A percentile compares a stretch with the other conserved stretches of the same genome.
These are phyloP conservation scores for Byasa hedistus DNA, from an alignment of 2,888 invertebrate species.

Conservation along the genomic window DNA sequence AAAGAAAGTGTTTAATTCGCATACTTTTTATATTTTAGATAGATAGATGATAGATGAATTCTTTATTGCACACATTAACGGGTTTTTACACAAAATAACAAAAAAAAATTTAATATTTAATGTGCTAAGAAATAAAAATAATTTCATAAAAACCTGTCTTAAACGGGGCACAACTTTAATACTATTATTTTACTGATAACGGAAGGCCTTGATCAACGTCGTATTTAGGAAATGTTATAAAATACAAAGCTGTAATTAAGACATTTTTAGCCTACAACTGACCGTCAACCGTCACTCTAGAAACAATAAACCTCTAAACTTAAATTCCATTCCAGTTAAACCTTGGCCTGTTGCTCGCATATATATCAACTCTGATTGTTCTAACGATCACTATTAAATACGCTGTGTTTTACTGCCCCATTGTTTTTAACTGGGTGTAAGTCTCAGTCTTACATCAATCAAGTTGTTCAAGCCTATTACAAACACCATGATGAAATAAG, in stretches of 20 bases:
- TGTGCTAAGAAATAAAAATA: no score
- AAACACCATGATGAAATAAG: no score
- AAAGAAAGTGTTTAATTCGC: no score
- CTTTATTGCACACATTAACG: no score
- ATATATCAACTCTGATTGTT: conserved; percentile 29
- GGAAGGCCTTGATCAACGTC: neutral
- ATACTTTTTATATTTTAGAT: no score
- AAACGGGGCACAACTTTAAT: no score
- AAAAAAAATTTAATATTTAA: no score
- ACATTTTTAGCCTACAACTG: conserved; percentile 10
- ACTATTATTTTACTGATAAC: no score
- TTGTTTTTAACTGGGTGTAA: conserved; percentile 23
- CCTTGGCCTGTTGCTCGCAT: conserved; percentile 27
- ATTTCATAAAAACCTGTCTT: no score
- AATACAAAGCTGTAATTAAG: conserved; percentile 14
- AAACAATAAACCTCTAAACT: conserved; percentile 27
- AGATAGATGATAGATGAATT: no score
- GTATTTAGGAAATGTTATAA: conserved; percentile 15
- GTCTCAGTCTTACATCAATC: neutral
- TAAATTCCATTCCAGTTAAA: conserved; percentile 25
- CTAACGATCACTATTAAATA: conserved; percentile 24
- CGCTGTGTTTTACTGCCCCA: conserved; percentile 21
- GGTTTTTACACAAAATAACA: no score
- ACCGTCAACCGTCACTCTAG: conserved; percentile 24
- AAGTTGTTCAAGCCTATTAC: neutral